Evolutionary conservation across 2,797 vertebrate species (phyloP).

Genomic region (Knipowitschia caucasica): DNA sequence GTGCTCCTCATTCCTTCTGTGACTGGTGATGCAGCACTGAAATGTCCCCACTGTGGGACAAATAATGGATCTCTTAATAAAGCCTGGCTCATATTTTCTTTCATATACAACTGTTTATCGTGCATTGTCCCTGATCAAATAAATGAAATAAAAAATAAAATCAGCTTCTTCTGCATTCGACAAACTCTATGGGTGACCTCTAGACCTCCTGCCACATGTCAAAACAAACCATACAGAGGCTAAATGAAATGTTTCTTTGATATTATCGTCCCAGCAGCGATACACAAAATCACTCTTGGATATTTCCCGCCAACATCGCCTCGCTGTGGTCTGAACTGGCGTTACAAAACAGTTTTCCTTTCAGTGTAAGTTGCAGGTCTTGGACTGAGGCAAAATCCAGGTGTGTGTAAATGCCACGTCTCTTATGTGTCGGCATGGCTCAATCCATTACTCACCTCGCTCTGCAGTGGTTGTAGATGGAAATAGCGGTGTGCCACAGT

Average conservation of each 20-base stretch:
- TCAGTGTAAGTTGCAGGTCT: slow-evolving; percentile 2
- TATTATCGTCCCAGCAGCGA: not conserved
- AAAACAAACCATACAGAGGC: not conserved
- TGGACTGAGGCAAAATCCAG: not conserved
- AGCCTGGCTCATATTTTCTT: too few species aligned
- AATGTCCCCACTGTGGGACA: too few species aligned
- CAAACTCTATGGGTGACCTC: not conserved
- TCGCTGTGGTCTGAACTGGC: not conserved
- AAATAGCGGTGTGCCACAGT: slow-evolving; percentile 17
- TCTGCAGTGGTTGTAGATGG: slow-evolving; percentile 23
- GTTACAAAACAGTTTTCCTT: not conserved
- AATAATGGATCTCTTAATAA: too few species aligned
- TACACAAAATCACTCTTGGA: not conserved
- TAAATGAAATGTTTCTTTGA: not conserved
- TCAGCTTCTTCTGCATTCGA: not conserved
- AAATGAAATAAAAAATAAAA: too few species aligned
- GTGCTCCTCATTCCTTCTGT: too few species aligned
- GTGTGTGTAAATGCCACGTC: slow-evolving; percentile 1
- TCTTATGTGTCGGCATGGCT: slow-evolving; percentile 8
- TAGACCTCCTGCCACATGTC: not conserved
- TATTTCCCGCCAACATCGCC: not conserved
- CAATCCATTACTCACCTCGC: slow-evolving; percentile 33
- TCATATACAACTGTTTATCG: too few species aligned
- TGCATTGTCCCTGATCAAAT: too few species aligned
- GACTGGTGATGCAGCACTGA: too few species aligned